Evolutionary conservation across 2,888 invertebrate genomes (phyloP), one percentile per base, ranked within the genome.

Genomic region (Trachelus iudaicus): DNA sequence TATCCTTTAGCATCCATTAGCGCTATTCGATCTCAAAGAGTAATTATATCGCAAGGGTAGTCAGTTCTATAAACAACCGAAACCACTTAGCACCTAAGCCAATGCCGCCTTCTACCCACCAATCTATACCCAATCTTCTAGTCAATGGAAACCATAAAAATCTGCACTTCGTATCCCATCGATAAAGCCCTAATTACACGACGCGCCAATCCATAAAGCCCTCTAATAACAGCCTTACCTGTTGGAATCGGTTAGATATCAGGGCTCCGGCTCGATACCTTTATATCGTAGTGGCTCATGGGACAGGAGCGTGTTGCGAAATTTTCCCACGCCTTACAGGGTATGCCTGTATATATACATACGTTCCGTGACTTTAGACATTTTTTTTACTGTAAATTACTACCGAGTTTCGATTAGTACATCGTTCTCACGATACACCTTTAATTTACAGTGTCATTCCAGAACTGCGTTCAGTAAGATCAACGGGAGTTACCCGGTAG

Each of bases 111-210:
- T 81, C 85, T 83, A 85, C 83, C 86, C 77, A 81, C 82, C 83
- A 87, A 87, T 87, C 87, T 85, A 78, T 79, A 81, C 74, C 83
- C 84, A 83, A 84, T 84, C 83, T 84, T 83, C 81, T 81, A 82
- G 77, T 82, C 83, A 83, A 83, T 83, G 79, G 79, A 83, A 83
- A 83, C 81, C 82, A 86, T 83, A 87, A 87, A 86, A 86, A 82
- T 85, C 83, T 76, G 81, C 80, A 82, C 78, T 82, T 82, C 81
- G 73, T 79, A 80, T 83, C 83, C 56, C 86, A 85, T 89, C 86
- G 87, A 86, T 88, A 88, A 86, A 85, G 84, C 81, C 85, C 85
- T 88, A 88, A 90, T 90, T 89, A 86, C 87, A 87, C 85, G 82
- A 81, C 80, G 81, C 81, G 82, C 80, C 85, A 83, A 84, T 83